Conservation (phyloP, 2,113 vertebrate genomes). For the Hucho hucho region DNA sequence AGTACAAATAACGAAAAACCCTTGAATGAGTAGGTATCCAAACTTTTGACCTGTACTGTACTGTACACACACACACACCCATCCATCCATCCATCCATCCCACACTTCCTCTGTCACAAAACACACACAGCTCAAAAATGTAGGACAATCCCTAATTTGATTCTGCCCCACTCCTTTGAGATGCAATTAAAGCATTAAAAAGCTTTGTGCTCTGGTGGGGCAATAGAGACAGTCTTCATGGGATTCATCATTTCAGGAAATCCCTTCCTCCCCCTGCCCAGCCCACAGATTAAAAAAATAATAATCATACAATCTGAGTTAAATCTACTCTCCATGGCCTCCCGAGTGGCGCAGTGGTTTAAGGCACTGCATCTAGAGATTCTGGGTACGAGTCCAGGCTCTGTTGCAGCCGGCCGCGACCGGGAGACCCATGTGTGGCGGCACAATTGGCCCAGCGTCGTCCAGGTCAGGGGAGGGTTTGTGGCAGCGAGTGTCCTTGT, state of each 20-base stretch:
- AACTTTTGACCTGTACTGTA: no score
- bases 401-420: no score
- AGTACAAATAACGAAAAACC: no score
- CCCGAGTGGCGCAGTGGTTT: no score
- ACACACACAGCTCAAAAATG: constrained; percentile 60
- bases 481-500: no score
- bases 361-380: no score
- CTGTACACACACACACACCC: not conserved
- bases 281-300: constrained; percentile 25
- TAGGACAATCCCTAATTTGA: constrained; percentile 79
- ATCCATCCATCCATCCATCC: constrained; percentile 14
- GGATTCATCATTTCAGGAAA: constrained; percentile 79
- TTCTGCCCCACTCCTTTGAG: constrained; percentile 77
- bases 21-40: no score
- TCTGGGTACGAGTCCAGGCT: no score
- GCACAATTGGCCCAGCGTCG: no score
- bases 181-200: constrained; percentile 82
- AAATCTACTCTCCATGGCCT: constrained; percentile 61
- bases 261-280: constrained; percentile 58
- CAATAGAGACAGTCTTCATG: constrained; percentile 78
- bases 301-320: constrained; percentile 62
- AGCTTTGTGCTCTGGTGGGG: constrained; percentile 73
- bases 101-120: constrained; percentile 6
- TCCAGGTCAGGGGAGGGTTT: no score
- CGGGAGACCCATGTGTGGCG: no score